Evolutionary conservation across 2,797 vertebrate species (phyloP).

Genomic region (Meriones psammophilus): DNA sequence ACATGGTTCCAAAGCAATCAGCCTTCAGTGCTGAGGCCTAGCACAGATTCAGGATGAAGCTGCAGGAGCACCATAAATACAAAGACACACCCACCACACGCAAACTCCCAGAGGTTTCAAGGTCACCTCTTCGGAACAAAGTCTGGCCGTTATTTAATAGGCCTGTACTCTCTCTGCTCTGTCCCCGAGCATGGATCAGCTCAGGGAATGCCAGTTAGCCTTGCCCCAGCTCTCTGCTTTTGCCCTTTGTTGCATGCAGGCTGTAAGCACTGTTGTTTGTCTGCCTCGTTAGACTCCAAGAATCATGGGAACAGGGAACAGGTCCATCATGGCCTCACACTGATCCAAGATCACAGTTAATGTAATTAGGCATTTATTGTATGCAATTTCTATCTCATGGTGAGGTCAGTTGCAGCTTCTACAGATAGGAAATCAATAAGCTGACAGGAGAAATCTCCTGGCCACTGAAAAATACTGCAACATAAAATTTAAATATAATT

Average conservation of each 20-base stretch:
- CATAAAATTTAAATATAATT: constrained; percentile 17
- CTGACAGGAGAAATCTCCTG: not conserved
- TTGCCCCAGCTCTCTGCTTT: not conserved
- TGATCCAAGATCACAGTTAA: not conserved
- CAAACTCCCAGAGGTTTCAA: constrained; percentile 2
- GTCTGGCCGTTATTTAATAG: not conserved
- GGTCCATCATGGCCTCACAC: not conserved
- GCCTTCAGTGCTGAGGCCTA: not conserved
- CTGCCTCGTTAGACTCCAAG: not conserved
- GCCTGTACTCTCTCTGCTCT: not conserved
- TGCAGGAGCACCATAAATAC: not conserved
- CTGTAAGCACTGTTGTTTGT: not conserved
- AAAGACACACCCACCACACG: not conserved
- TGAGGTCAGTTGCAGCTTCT: not conserved
- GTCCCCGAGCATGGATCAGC: not conserved
- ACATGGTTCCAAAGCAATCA: not conserved
- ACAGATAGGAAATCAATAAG: not conserved
- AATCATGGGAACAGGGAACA: not conserved
- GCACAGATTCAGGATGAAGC: not conserved
- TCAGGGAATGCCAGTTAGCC: not conserved
- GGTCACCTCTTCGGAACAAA: not conserved
- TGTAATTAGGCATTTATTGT: not conserved
- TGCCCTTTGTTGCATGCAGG: not conserved
- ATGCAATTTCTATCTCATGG: not conserved
- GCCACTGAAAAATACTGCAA: not conserved